Base-by-base conservation (phyloP, 2,888 invertebrate genomes). In the Nipponacmea schrenckii region DNA sequence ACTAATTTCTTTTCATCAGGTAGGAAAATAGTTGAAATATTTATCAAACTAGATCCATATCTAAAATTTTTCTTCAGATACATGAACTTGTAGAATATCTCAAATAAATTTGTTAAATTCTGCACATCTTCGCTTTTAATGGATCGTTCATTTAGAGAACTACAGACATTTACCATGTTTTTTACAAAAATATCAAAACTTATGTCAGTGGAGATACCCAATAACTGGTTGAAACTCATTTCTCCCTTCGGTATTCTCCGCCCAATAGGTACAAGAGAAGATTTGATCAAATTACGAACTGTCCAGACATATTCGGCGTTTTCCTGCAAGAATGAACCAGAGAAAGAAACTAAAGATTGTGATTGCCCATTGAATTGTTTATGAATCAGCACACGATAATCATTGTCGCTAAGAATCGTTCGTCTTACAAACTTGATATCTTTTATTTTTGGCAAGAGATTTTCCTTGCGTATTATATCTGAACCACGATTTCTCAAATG, bases 361-460 rank as follows among this genome's bases (percentile, higher is more conserved):
- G 26, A 46, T 7, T n/a, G 44, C 62, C 45, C 50, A n/a, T n/a
- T n/a, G 65, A 24, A 74, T 45, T 31, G 73, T 31, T 5, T 15
- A 26, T 50, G 69, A 27, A 64, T 65, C 67, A 31, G n/a, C 1
- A 26, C n/a, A 27, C 62, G 48, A 20, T 14, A 26, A 20, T 20
- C 20, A 31, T 69, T 64, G 71, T 17, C 15, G 7, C 39, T 15
- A 31, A 72, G n/a, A 20, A 15, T 7, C 44, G 48, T 31, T 27
- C 73, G 73, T 1, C 65, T 24, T n/a, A 76, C n/a, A 62, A 76
- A 76, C 8, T 56, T 70, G n/a, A 73, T 72, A 46, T 64, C 62
- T 20, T 45, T 68, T n/a, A 76, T 39, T 45, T 39, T 45, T 15
- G 10, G 15, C 31, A 72, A 67, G 2, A 76, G 20, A 14, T 24